These are phyloP conservation scores for Poicephalus gulielmi DNA, from an alignment of 2,113 vertebrate genomes.

Conservation along the genomic window DNA sequence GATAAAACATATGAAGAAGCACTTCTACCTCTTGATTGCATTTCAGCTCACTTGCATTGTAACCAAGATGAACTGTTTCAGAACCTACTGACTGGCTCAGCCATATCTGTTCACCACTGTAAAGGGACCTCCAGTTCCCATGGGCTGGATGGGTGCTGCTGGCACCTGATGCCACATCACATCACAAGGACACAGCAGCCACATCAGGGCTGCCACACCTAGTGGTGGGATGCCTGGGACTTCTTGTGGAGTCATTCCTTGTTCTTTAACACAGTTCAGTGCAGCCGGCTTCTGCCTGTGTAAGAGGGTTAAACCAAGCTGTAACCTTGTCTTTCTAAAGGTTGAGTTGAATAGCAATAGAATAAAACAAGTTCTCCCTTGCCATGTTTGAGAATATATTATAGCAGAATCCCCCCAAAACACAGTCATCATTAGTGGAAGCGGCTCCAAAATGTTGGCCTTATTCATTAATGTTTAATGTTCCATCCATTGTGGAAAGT, in stretches of 20 bases:
- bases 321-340: neutral
- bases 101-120: fast-evolving
- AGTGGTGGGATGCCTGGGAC: neutral
- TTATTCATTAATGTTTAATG: neutral
- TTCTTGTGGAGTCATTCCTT: neutral
- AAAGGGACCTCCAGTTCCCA: neutral
- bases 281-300: neutral
- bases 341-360: neutral
- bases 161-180: neutral
- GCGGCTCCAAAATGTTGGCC: neutral
- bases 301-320: neutral
- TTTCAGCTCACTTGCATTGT: neutral
- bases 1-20: neutral
- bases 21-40: neutral
- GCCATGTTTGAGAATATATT: neutral
- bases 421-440: neutral
- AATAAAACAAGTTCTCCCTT: neutral
- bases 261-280: neutral
- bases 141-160: neutral
- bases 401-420: neutral
- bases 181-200: neutral
- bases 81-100: neutral
- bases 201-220: fast-evolving
- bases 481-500: neutral
- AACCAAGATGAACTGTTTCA: neutral